Evolutionary conservation across 2,888 invertebrate species (phyloP).

Genomic region (Homarus gammarus): DNA sequence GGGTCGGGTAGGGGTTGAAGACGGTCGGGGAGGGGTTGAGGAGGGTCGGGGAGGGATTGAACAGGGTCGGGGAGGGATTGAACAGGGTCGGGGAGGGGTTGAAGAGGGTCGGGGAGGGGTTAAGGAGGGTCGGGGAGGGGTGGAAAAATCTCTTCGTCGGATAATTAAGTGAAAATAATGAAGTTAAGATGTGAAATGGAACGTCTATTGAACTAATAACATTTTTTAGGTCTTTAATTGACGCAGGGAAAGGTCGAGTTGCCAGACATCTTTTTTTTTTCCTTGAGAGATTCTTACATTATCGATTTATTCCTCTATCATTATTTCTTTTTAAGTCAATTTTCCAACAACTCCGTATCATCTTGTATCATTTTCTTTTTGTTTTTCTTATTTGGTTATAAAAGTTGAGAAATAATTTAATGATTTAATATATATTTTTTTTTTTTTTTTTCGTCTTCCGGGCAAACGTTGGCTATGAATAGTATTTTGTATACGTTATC

Average conservation of each 20-base stretch:
- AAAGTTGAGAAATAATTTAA: too few species aligned
- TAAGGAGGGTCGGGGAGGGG: not conserved
- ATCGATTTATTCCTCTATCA: too few species aligned
- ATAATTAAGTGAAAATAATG: constrained; percentile 45
- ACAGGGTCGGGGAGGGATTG: not conserved
- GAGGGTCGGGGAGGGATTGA: not conserved
- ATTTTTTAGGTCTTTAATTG: constrained; percentile 45
- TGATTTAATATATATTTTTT: too few species aligned
- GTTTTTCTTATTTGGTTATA: too few species aligned
- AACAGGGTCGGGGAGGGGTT: too few species aligned
- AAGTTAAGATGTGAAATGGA: constrained; percentile 56
- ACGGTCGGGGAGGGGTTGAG: not conserved
- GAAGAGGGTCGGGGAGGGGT: not conserved
- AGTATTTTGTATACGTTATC: too few species aligned
- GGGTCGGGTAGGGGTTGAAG: not conserved
- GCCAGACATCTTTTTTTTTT: constrained; percentile 35
- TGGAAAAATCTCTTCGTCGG: constrained; percentile 21
- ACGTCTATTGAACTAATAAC: constrained; percentile 56
- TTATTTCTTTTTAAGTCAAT: too few species aligned
- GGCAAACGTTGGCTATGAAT: too few species aligned
- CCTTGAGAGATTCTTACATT: not conserved
- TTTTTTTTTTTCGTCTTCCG: too few species aligned
- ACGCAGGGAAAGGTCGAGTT: constrained; percentile 24
- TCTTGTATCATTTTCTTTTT: too few species aligned
- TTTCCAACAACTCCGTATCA: too few species aligned